A percentile compares a stretch with the other conserved stretches of the same genome.
phyloP scores from a whole-genome alignment of 2,888 invertebrate species.

The Tipula helvola region DNA sequence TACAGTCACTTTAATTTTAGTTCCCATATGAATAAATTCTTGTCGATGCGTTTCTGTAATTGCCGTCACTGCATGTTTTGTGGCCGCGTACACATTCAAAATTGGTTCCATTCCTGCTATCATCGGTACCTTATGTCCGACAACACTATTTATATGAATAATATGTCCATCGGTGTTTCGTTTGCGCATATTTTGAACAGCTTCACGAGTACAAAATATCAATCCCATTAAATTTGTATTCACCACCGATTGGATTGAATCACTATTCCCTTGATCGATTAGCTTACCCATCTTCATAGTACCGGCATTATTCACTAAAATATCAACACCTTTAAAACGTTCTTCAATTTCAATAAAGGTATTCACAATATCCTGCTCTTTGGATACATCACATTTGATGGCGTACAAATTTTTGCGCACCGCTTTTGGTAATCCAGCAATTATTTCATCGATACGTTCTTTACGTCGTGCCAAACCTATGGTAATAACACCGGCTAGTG shows the following conservation, averaged over 20 bases:
- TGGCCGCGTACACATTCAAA: slow-evolving; percentile 24
- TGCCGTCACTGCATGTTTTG: slow-evolving; percentile 28
- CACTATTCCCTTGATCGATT: slow-evolving; percentile 15
- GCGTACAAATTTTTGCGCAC: slow-evolving; percentile 24
- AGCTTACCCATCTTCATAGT: slow-evolving; percentile 21
- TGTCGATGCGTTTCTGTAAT: slow-evolving; percentile 17
- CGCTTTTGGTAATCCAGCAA: slow-evolving; percentile 19
- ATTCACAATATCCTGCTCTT: slow-evolving; percentile 39
- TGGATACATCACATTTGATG: slow-evolving; percentile 36
- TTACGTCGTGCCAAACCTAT: slow-evolving; percentile 13
- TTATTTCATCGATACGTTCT: background rate
- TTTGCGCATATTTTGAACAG: slow-evolving; percentile 37
- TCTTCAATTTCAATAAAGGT: slow-evolving; percentile 40
- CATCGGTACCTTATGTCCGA: slow-evolving; percentile 36
- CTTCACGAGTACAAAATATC: slow-evolving; percentile 35
- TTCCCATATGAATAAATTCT: too few relatives aligned
- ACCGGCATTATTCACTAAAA: slow-evolving; percentile 46
- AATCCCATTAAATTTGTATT: slow-evolving; percentile 36
- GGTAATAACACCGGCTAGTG: background rate
- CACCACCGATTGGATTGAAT: slow-evolving; percentile 20
- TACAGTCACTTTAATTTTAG: background rate
- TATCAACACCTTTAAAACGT: slow-evolving; percentile 39
- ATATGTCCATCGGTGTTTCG: slow-evolving; percentile 34
- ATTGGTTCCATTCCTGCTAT: background rate
- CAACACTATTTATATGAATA: slow-evolving; percentile 35